Evolutionary conservation across 2,113 vertebrate species (phyloP).

Genomic region (Pomatorhinus ruficollis): DNA sequence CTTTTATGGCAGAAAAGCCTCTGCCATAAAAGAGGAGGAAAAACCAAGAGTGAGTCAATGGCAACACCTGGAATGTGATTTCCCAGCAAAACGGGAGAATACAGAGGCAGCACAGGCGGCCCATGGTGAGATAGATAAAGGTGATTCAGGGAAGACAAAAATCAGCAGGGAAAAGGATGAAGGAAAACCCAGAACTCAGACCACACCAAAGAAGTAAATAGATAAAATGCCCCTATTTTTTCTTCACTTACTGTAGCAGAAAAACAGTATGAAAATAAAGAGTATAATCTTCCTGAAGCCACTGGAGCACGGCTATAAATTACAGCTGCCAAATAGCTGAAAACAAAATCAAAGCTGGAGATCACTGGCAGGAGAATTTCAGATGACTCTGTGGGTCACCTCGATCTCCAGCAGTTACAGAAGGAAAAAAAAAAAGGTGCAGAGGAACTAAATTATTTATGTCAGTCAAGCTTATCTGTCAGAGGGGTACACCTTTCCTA

Average conservation of each 20-base stretch:
- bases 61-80: neutral
- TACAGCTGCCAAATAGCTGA: neutral
- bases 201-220: neutral
- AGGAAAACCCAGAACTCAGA: neutral
- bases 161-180: neutral
- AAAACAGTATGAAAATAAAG: neutral
- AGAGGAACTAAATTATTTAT: conserved; percentile 15
- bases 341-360: neutral
- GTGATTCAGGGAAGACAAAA: neutral
- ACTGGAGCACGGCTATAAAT: neutral
- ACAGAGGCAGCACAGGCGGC: neutral
- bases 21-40: neutral
- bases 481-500: neutral
- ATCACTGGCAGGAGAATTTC: neutral
- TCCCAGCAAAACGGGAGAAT: neutral
- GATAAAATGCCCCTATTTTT: neutral
- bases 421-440: neutral
- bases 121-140: neutral
- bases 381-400: neutral
- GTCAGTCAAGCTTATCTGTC: conserved; percentile 28
- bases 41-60: neutral
- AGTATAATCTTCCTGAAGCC: neutral
- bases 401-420: neutral
- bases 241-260: neutral
- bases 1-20: neutral